Evolutionary conservation across 2,888 invertebrate species (phyloP).

Genomic region (Pinctada fucata): DNA sequence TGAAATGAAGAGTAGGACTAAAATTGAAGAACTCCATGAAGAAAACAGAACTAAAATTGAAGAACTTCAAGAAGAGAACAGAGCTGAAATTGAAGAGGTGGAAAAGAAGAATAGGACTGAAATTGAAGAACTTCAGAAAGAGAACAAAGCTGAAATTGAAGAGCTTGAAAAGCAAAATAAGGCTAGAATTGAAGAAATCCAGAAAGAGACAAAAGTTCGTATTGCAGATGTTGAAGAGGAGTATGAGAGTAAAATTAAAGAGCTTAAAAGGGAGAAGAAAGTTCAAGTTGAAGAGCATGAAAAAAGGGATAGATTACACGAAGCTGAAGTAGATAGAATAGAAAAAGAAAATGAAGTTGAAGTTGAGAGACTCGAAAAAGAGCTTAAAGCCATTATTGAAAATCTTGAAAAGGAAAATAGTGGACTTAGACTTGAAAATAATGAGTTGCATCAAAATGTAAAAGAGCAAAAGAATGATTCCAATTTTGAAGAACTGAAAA

Average conservation of each 20-base stretch:
- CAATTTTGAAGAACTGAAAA: conserved; percentile 5
- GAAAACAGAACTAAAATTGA: conserved; percentile 11
- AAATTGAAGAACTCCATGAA: background rate
- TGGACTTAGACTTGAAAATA: background rate
- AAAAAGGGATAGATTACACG: conserved; percentile 25
- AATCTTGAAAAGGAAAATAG: background rate
- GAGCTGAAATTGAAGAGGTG: conserved; percentile 9
- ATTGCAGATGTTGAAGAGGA: conserved; percentile 19
- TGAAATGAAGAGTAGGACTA: background rate
- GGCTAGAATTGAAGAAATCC: background rate
- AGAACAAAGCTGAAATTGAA: conserved; percentile 4
- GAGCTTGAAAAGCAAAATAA: conserved; percentile 12
- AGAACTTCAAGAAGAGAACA: background rate
- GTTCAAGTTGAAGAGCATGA: conserved; percentile 28
- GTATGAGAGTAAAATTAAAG: conserved; percentile 22
- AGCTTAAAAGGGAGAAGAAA: conserved; percentile 29
- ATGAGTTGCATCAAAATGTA: conserved; percentile 1
- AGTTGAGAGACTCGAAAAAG: background rate
- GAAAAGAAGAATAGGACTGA: conserved; percentile 8
- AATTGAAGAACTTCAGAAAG: conserved; percentile 2
- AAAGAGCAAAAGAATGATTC: background rate
- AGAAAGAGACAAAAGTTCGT: conserved; percentile 2
- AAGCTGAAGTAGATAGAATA: conserved; percentile 30
- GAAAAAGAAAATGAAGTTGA: background rate
- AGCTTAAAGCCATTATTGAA: background rate